Conservation (phyloP, 2,113 vertebrate species). For the Ictidomys tridecemlineatus region DNA sequence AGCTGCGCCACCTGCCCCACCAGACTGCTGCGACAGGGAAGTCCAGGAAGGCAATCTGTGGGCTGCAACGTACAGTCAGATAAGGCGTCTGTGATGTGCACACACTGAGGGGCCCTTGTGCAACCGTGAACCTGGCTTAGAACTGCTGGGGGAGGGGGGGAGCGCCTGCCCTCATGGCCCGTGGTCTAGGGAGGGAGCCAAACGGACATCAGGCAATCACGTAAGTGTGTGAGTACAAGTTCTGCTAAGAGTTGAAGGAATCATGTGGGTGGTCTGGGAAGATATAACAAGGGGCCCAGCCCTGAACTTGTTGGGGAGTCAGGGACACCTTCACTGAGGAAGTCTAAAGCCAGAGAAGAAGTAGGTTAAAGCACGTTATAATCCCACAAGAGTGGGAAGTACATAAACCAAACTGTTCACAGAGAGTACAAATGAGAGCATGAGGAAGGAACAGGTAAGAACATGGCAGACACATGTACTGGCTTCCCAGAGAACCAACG, state of each 20-base stretch:
- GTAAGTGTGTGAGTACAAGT: background rate
- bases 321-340: background rate
- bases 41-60: background rate
- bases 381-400: background rate
- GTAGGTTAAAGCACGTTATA: background rate
- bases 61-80: background rate
- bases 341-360: background rate
- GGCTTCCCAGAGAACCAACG: slow-evolving; percentile 23
- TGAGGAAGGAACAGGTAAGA: background rate
- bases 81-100: background rate
- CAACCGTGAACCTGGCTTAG: background rate
- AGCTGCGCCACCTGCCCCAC: background rate
- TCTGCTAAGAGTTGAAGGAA: background rate
- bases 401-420: background rate
- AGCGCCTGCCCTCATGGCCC: background rate
- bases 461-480: background rate
- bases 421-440: background rate
- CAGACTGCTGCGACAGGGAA: background rate
- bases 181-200: background rate
- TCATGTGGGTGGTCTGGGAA: background rate
- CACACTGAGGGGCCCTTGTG: accelerated
- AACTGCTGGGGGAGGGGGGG: background rate
- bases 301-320: background rate
- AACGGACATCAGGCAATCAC: background rate
- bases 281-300: background rate